Base-by-base conservation (phyloP, 2,797 vertebrate genomes). In the Linurgus olivaceus region DNA sequence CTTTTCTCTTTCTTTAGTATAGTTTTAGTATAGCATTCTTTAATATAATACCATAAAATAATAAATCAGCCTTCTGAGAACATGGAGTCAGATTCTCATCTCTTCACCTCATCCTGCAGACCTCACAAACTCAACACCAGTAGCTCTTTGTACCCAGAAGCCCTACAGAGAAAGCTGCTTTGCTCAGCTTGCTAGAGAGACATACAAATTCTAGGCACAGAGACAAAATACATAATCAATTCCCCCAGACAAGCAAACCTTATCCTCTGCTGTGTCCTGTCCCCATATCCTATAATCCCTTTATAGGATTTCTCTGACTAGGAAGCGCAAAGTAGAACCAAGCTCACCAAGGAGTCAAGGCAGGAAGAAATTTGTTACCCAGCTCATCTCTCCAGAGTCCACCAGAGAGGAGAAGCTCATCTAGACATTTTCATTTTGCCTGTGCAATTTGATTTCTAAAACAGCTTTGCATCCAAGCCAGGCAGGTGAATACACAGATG, bases 251-350 rank as follows among this genome's bases (percentile, higher is more conserved):
- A 63, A 87, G 55, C 48, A 73, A 88, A 75, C n/a, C 38, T 90
- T 24, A 91, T 83, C 85, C 87, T 88, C 62, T 77, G 38, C 57
- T 61, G 37, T 54, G 65, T 62, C 79, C 85, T 57, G 9, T 58
- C 61, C 68, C 61, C n/a, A 18, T 17, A 58, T 26, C 78, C 85
- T 90, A 16, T 94, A 93, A 95, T 90, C 90, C 91, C 50, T 37
- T 94, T 91, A 94, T 9, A 77, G 90, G 85, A 93, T 93, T 96
- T 72, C 42, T 58, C 61, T 37, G 45, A 6, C 67, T 47, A 51
- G 73, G 54, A 93, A 91, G 61, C 75, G 52, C 72, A 93, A 91
- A 93, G 35, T 15, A 71, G 59, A 59, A 80, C 71, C 81, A 79
- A 51, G n/a, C 44, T 74, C 37, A 75, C 35, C 50, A 31, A 9